These are phyloP conservation scores for Spilosoma lubricipeda DNA, from an alignment of 2,888 invertebrate species.

Conservation along the genomic window DNA sequence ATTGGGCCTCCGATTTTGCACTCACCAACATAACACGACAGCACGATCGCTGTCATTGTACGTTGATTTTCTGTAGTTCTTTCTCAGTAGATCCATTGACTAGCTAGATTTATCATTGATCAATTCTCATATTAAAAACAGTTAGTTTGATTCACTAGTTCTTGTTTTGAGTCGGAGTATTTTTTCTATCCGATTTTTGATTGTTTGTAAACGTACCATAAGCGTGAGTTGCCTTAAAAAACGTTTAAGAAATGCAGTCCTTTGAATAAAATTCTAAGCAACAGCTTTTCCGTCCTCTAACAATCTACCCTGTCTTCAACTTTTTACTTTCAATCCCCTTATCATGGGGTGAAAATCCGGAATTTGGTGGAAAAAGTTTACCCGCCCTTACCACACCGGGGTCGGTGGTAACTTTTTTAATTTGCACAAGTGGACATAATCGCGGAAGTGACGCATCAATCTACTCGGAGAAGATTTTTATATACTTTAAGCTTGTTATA, in stretches of 20 bases:
- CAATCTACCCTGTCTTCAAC: constrained; percentile 25
- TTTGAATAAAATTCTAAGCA: not conserved
- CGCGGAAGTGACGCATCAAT: constrained; percentile 50
- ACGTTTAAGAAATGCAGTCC: not conserved
- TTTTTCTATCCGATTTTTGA: too few relatives aligned
- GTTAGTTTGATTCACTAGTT: too few relatives aligned
- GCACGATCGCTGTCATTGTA: too few relatives aligned
- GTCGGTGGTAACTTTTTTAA: constrained; percentile 53
- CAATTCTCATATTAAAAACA: too few relatives aligned
- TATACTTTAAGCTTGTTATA: constrained; percentile 5
- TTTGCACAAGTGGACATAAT: constrained; percentile 57
- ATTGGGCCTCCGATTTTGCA: too few relatives aligned
- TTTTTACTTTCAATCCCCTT: constrained; percentile 32
- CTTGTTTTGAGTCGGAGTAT: too few relatives aligned
- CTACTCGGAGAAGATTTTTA: constrained; percentile 22
- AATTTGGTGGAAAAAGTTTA: constrained; percentile 33
- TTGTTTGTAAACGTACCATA: too few relatives aligned
- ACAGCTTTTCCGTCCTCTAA: constrained; percentile 13
- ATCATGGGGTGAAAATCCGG: constrained; percentile 31
- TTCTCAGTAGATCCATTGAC: too few relatives aligned
- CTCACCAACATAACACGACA: too few relatives aligned
- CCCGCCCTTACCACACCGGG: constrained; percentile 28
- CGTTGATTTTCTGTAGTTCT: too few relatives aligned
- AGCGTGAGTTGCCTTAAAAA: too few relatives aligned
- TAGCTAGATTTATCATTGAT: too few relatives aligned